A percentile compares a stretch with the other conserved stretches of the same genome.
Conservation (phyloP, 2,113 vertebrate species). For the Phaethornis superciliosus region DNA sequence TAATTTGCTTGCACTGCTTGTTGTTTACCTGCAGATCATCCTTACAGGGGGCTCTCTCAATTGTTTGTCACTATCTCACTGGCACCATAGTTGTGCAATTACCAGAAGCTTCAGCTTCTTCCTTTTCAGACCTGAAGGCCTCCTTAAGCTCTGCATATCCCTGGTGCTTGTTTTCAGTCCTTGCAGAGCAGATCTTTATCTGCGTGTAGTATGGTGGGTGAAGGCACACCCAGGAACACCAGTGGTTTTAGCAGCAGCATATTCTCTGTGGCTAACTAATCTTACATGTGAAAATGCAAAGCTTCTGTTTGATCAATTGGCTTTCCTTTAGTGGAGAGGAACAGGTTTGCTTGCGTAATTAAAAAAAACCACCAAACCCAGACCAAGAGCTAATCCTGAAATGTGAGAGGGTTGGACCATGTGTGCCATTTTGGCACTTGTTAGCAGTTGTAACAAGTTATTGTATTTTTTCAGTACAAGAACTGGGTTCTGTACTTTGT, state of each 20-base stretch:
- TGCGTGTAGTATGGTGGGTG: neutral
- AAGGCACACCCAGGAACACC: slow-evolving; percentile 60
- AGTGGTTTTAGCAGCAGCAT: slow-evolving; percentile 7
- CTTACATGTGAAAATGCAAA: neutral
- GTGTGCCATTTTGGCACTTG: neutral
- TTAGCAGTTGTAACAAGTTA: neutral
- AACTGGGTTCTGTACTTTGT: neutral
- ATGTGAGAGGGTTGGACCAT: neutral
- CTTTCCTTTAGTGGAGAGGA: neutral
- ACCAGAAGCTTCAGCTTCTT: neutral
- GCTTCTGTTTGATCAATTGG: neutral
- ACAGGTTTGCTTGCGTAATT: neutral
- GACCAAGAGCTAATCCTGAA: neutral
- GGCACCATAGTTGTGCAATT: neutral
- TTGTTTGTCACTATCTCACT: neutral
- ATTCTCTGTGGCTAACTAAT: neutral
- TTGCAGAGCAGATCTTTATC: slow-evolving; percentile 57
- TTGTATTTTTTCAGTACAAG: neutral
- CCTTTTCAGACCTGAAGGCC: neutral
- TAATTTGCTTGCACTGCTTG: slow-evolving; percentile 56
- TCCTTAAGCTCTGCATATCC: neutral
- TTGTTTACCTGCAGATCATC: slow-evolving; percentile 3
- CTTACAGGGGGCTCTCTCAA: neutral
- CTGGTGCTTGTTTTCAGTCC: slow-evolving; percentile 32
- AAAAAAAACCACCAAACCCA: neutral